phyloP scores from a whole-genome alignment of 2,113 vertebrate species.

The Anseranas semipalmata region DNA sequence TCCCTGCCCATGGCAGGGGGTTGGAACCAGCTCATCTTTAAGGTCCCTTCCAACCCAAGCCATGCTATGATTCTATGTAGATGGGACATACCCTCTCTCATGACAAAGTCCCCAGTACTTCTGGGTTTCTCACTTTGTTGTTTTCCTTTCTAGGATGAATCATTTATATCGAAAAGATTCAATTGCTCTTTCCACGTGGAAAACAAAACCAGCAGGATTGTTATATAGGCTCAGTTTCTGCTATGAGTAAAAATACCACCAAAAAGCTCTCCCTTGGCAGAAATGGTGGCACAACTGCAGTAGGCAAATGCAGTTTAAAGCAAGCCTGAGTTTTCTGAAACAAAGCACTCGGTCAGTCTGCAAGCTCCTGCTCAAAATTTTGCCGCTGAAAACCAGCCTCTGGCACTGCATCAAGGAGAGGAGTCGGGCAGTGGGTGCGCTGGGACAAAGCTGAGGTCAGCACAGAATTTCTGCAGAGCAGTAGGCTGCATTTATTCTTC shows the following conservation, averaged over 20 bases:
- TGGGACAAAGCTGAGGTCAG: conserved; percentile 27
- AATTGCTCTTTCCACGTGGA: not conserved
- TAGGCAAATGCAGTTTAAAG: not conserved
- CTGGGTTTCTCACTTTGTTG: not conserved
- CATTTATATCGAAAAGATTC: not conserved
- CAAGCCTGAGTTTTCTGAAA: not conserved
- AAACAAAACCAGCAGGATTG: not conserved
- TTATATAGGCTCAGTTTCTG: not conserved
- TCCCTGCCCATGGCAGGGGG: too few species aligned
- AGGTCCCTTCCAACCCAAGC: too few species aligned
- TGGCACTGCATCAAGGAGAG: not conserved
- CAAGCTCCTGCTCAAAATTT: not conserved
- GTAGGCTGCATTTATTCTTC: not conserved
- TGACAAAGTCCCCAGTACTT: not conserved
- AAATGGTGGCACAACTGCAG: not conserved
- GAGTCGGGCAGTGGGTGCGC: not conserved
- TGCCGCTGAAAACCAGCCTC: not conserved
- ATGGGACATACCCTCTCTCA: not conserved
- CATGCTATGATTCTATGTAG: too few species aligned
- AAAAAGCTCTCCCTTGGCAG: not conserved
- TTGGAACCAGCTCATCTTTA: too few species aligned
- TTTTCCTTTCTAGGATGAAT: not conserved
- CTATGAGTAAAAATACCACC: not conserved
- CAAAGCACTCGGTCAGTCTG: not conserved
- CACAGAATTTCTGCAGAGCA: not conserved